phyloP scores from a whole-genome alignment of 64 coral and sea anemone genomes.

The Stichodactyla helianthus region DNA sequence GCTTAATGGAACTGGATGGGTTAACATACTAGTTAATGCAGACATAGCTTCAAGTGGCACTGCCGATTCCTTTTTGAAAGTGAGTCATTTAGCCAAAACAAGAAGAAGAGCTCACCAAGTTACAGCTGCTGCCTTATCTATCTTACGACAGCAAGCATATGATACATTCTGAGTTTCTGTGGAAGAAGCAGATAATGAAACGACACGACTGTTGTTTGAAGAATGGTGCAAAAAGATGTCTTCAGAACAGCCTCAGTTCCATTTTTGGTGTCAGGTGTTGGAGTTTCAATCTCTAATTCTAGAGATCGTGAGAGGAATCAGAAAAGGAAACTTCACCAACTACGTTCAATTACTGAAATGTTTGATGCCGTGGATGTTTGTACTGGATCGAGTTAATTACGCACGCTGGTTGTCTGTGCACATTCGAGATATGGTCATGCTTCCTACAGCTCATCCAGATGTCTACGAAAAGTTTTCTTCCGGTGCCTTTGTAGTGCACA shows the following conservation, averaged over 20 bases:
- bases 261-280: not conserved
- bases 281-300: not conserved
- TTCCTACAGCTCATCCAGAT: not conserved
- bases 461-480: not conserved
- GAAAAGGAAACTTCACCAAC: not conserved
- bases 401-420: slow-evolving; percentile 30
- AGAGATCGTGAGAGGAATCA: slow-evolving; percentile 5
- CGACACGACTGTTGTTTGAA: slow-evolving; percentile 4
- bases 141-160: not conserved
- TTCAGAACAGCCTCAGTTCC: not conserved
- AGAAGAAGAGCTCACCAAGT: slow-evolving; percentile 26
- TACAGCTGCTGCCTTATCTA: slow-evolving; percentile 24
- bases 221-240: not conserved
- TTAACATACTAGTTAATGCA: not conserved
- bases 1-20: slow-evolving; percentile 17
- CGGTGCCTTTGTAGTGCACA: slow-evolving; percentile 21
- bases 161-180: too few species aligned
- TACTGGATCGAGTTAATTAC: slow-evolving; percentile 24
- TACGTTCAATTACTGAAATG: not conserved
- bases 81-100: slow-evolving; percentile 16
- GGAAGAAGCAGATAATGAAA: too few species aligned
- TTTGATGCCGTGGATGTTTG: slow-evolving; percentile 32
- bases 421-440: slow-evolving; percentile 23
- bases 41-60: not conserved
- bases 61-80: slow-evolving; percentile 12